Percentiles rank a stretch among this genome's conserved stretches.
Conservation (phyloP, 2,888 invertebrate genomes). For the Apotomis capreana region DNA sequence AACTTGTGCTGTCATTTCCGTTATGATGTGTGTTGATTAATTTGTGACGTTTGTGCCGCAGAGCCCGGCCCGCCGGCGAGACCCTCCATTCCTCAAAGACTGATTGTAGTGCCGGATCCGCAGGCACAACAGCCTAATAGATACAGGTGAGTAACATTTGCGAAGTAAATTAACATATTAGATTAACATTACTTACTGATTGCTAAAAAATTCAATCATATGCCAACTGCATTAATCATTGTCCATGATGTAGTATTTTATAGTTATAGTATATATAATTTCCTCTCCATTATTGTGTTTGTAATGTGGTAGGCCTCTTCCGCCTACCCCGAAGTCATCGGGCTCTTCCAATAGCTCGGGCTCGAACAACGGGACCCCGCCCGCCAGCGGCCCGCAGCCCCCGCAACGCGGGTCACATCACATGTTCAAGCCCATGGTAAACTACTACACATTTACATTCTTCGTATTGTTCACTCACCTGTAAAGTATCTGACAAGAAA, state of each 20-base stretch:
- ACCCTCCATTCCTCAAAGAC: conserved; percentile 94
- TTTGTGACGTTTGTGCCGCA: conserved; percentile 58
- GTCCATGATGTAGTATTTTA: background rate
- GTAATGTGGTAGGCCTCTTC: conserved; percentile 86
- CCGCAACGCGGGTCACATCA: conserved; percentile 93
- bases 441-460: background rate
- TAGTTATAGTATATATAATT: background rate
- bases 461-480: background rate
- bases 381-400: conserved; percentile 83
- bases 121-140: conserved; percentile 88
- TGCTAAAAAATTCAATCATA: background rate
- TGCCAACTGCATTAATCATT: background rate
- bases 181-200: background rate
- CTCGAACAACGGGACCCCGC: conserved; percentile 81
- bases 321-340: conserved; percentile 90
- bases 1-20: conserved; percentile 40
- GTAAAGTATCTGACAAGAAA: background rate
- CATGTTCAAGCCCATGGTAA: conserved; percentile 94
- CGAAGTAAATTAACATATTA: background rate
- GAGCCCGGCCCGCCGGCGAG: conserved; percentile 95
- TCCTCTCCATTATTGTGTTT: background rate
- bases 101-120: conserved; percentile 96
- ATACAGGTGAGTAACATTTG: conserved; percentile 72
- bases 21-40: conserved; percentile 17
- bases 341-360: conserved; percentile 84